Evolutionary conservation across 2,888 invertebrate species (phyloP), one percentile per base, ranked within the genome.

Genomic region (Scelioninae gen. 2): DNA sequence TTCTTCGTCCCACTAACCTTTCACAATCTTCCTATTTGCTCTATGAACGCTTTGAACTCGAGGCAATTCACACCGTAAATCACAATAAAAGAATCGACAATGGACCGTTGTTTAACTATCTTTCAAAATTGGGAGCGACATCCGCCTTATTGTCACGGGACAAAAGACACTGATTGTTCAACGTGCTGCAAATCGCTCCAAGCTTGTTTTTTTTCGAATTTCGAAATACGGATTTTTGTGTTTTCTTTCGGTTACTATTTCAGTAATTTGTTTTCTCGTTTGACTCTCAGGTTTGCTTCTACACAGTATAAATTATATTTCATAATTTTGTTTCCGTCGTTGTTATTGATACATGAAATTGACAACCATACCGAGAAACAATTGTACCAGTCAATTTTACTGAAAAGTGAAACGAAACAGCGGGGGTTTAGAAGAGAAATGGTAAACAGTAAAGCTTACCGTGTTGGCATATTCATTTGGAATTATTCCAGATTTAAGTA

Each of bases 1-100:
- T 67, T 70, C 70, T 63, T 61, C 73, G 75, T 67, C 71, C 76
- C 37, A 71, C 22, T 76, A 55, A 77, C 78, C 77, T 78, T 78
- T 78, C 48, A 68, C 67, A 68, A 68, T 67, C 63, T 73, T 68
- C 57, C 43, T 57, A 60, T 74, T 70, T 60, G 46, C 57, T 69
- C 48, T 55, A 60, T 31, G 53, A 55, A 43, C 31, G 43, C 45
- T 65, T 57, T 58, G 16, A 67, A 58, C 31, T 61, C 53, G 41
- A 15, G 45, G 41, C 48, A 28, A 50, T 53, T 60, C 60, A 19
- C 53, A 60, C 45, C 52, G 58, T 37, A 60, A 68, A 60, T 67
- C 67, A 58, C 48, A 33, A 33, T 33, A 41, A 50, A 28, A 50
- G 63, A 63, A 63, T 63, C 33, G 18, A 63, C 50, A 63, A 45